phyloP scores from a whole-genome alignment of 2,888 invertebrate species.

The Lampropteryx suffumata region DNA sequence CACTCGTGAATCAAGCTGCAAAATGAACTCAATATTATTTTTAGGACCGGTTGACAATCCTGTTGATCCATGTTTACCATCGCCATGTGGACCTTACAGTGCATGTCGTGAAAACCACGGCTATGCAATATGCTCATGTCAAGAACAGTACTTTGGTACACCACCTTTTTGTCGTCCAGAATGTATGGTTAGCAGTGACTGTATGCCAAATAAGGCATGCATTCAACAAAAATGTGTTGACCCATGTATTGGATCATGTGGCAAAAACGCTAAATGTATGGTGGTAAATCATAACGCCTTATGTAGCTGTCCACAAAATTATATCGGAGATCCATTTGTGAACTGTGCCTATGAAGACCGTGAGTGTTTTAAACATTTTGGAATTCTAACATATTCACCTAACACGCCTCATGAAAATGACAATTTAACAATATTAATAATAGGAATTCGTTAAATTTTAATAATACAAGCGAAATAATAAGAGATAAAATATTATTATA shows the following conservation, averaged over 20 bases:
- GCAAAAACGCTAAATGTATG: conserved; percentile 90
- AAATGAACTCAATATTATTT: conserved; percentile 35
- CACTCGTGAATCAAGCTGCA: conserved; percentile 12
- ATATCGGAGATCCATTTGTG: conserved; percentile 91
- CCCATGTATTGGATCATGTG: conserved; percentile 93
- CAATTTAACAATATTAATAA: conserved; percentile 18
- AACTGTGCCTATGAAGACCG: conserved; percentile 87
- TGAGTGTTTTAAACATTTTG: conserved; percentile 67
- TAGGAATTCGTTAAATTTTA: neutral
- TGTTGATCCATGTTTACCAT: conserved; percentile 82
- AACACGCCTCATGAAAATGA: conserved; percentile 12
- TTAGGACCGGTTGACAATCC: conserved; percentile 65
- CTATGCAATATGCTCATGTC: conserved; percentile 92
- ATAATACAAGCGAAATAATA: neutral
- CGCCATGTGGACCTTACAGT: conserved; percentile 92
- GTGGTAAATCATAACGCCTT: conserved; percentile 93
- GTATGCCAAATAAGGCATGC: conserved; percentile 91
- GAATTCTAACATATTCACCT: conserved; percentile 16
- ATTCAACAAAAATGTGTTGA: conserved; percentile 90
- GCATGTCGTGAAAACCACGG: conserved; percentile 87
- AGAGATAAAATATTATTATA: conserved; percentile 56
- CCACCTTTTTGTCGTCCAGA: conserved; percentile 91
- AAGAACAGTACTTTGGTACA: conserved; percentile 89
- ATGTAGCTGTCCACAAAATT: conserved; percentile 90
- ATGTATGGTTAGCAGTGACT: conserved; percentile 92